Evolutionary conservation across 2,888 invertebrate genomes (phyloP), one percentile per base, ranked within the genome.

Genomic region (Meta bourneti): DNA sequence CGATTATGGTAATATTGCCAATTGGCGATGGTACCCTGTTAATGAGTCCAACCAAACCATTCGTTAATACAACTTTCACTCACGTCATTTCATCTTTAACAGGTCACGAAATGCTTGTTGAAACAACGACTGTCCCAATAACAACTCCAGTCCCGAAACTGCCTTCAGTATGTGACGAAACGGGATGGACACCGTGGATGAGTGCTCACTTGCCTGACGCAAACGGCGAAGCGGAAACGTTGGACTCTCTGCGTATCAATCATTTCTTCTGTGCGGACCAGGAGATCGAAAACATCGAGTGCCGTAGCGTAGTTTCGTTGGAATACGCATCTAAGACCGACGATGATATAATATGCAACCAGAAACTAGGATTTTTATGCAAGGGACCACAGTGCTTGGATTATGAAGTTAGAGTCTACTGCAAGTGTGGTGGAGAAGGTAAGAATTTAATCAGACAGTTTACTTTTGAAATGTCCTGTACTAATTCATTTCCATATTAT

Each of bases 101-200:
- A 89, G 89, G 89, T 81, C 88, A 80, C 51, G 69, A 34, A 49
- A 6, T 48, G 11, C 82, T 19, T 1, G 13, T 84, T n/a, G 78
- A 70, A 79, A 84, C 83, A 78, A 79, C 77, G 2, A 48, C 81
- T 1, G 13, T 61, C 49, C 74, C 19, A 69, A 7, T 71, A 49
- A 71, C 74, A 4, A 79, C 83, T 0, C 20, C 61, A 5, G 16
- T 48, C 0, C 20, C 80, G 11, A 80, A 75, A 82, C 91, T 54
- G 61, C 92, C 52, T 79, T 85, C 93, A 69, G 72, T 92, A 79
- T 91, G 84, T 69, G 70, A 72, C 13, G 20, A 71, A 11, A 86
- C 87, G 54, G 94, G 95, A 0, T 95, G 95, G 95, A 94, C 95
- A 7, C 91, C 93, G 4, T 95, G 94, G 94, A 94, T 95, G 88